phyloP scores from a whole-genome alignment of 2,888 invertebrate genomes.

The Norana najaformis region DNA sequence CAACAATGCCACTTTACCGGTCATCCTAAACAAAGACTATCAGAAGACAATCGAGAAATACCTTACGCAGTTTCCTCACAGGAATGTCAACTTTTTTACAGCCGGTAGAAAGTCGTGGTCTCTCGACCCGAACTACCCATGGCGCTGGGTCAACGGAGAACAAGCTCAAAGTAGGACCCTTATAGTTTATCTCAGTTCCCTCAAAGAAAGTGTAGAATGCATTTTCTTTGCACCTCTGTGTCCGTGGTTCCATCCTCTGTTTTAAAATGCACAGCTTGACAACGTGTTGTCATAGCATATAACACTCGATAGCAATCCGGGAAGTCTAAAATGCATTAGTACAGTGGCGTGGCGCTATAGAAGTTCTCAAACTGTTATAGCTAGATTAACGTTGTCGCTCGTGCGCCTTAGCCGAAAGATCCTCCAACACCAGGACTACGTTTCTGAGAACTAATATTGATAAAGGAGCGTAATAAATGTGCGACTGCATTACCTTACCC shows the following conservation, averaged over 20 bases:
- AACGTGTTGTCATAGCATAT: too few species aligned
- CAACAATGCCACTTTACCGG: neutral
- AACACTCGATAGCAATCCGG: too few species aligned
- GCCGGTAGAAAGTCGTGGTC: neutral
- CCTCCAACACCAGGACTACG: too few species aligned
- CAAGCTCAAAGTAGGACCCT: neutral
- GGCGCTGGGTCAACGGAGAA: conserved; percentile 2
- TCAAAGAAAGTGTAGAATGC: neutral
- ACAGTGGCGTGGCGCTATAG: too few species aligned
- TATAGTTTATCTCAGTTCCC: neutral
- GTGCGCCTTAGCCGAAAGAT: too few species aligned
- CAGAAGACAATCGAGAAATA: neutral
- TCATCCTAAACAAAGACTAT: neutral
- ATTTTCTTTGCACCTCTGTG: neutral
- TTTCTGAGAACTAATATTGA: too few species aligned
- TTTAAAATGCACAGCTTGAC: too few species aligned
- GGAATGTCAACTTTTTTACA: neutral
- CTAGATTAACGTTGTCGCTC: too few species aligned
- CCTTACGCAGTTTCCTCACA: neutral
- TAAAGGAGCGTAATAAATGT: too few species aligned
- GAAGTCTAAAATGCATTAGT: too few species aligned
- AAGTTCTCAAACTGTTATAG: too few species aligned
- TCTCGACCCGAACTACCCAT: neutral
- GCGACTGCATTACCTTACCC: too few species aligned
- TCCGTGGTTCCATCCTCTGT: neutral